Conservation (phyloP, 2,888 invertebrate genomes). For the Noctua comes region DNA sequence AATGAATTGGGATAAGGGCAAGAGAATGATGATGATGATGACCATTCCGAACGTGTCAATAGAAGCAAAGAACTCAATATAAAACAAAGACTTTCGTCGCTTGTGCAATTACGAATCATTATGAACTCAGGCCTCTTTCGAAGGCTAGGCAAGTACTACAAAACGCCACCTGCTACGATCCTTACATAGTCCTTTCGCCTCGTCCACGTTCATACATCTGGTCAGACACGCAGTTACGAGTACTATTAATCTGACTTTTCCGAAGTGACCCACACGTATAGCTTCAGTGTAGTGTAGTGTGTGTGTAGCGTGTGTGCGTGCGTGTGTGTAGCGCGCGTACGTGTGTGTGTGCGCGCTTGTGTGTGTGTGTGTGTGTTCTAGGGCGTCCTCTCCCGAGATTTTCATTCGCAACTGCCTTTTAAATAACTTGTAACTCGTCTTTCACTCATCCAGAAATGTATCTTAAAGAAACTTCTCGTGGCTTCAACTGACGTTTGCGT, state of each 20-base stretch:
- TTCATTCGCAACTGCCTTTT: neutral
- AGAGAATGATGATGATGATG: no score
- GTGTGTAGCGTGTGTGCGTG: no score
- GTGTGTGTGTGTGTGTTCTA: no score
- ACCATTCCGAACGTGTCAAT: neutral
- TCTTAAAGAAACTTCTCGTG: constrained; percentile 13
- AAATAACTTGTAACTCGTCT: neutral
- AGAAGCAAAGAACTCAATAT: neutral
- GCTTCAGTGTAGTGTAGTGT: no score
- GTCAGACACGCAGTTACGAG: neutral
- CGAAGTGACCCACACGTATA: neutral
- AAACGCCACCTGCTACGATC: neutral
- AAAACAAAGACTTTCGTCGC: neutral
- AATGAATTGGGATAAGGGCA: no score
- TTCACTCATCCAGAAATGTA: neutral
- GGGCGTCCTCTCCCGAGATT: neutral
- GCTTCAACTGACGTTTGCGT: neutral
- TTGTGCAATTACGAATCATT: neutral
- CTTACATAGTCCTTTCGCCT: neutral
- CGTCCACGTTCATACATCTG: neutral
- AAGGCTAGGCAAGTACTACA: neutral
- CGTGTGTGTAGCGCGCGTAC: no score
- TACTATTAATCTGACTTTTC: neutral
- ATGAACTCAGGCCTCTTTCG: neutral
- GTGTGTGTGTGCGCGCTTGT: no score